phyloP scores from a whole-genome alignment of 2,888 invertebrate genomes.

The Pollenia angustigena region DNA sequence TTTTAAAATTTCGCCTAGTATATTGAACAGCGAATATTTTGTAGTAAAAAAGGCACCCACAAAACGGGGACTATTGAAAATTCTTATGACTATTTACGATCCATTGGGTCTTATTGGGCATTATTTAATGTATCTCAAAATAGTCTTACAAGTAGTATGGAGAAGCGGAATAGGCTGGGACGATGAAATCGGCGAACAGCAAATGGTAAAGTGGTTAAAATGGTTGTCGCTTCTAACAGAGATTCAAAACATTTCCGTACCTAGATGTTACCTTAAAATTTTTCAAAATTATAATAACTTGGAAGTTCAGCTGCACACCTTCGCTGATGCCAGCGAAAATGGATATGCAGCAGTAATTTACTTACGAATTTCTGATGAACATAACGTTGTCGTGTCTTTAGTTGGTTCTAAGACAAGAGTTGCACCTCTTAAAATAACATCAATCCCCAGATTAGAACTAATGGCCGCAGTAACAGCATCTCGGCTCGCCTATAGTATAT shows the following conservation, averaged over 20 bases:
- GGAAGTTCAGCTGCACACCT: background rate
- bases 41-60: background rate
- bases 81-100: slow-evolving; percentile 64
- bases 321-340: too few relatives aligned
- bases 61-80: slow-evolving; percentile 59
- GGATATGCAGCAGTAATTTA: too few relatives aligned
- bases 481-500: slow-evolving; percentile 58
- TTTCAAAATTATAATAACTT: slow-evolving; percentile 3
- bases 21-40: background rate
- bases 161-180: slow-evolving; percentile 59
- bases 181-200: background rate
- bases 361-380: too few relatives aligned
- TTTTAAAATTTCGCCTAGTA: too few relatives aligned
- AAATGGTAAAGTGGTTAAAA: slow-evolving; percentile 1
- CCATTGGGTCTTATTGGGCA: slow-evolving; percentile 53
- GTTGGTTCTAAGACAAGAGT: too few relatives aligned
- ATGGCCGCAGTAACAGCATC: slow-evolving; percentile 55
- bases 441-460: slow-evolving; percentile 52
- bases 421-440: too few relatives aligned
- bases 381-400: too few relatives aligned
- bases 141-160: slow-evolving; percentile 57
- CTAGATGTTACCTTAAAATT: background rate
- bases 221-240: slow-evolving; percentile 7
- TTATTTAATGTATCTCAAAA: too few relatives aligned
- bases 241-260: background rate